Evolutionary conservation across 2,888 invertebrate genomes (phyloP).

Genomic region (Apamea monoglypha): DNA sequence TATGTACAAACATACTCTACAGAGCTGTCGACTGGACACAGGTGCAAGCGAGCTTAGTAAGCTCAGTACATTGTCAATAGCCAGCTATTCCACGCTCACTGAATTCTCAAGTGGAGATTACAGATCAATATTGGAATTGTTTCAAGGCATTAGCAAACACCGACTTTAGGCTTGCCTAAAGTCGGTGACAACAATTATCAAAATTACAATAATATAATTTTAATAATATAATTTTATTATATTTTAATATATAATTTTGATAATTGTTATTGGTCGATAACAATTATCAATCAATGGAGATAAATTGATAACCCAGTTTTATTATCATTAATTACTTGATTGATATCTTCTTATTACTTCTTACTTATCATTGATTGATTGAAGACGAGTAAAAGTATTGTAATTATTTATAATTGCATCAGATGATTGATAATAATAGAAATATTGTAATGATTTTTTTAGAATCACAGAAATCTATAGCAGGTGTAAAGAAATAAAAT

Average conservation of each 20-base stretch:
- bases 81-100: constrained; percentile 32
- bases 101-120: constrained; percentile 45
- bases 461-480: background rate
- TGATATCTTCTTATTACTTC: no score
- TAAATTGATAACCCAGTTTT: background rate
- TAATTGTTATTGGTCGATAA: constrained; percentile 15
- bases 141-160: background rate
- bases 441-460: background rate
- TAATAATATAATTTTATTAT: no score
- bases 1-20: background rate
- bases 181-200: no score
- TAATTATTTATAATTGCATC: background rate
- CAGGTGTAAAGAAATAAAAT: background rate
- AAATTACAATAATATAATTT: no score
- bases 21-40: constrained; percentile 5
- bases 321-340: constrained; percentile 2
- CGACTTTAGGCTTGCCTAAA: no score
- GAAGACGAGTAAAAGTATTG: background rate
- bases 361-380: no score
- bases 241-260: no score
- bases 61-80: constrained; percentile 35
- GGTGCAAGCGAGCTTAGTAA: constrained; percentile 29
- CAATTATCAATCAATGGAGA: background rate
- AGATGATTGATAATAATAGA: background rate
- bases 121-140: constrained; percentile 17